A percentile compares a stretch with the other conserved stretches of the same genome.
These are phyloP conservation scores for Fulica atra DNA, from an alignment of 2,113 vertebrate species.

Conservation along the genomic window DNA sequence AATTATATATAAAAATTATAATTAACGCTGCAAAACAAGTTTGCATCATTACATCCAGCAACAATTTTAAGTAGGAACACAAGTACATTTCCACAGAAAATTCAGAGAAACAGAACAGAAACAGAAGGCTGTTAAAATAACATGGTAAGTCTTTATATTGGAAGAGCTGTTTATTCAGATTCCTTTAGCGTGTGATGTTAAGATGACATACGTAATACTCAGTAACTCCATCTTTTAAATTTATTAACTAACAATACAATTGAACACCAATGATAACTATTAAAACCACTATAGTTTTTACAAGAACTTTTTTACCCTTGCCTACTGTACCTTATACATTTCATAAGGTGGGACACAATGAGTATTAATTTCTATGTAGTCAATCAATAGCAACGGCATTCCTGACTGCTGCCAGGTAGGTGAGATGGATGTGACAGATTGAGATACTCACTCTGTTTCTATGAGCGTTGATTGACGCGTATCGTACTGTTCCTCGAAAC, in stretches of 20 bases:
- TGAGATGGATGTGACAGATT: background rate
- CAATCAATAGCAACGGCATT: background rate
- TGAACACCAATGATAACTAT: background rate
- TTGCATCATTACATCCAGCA: background rate
- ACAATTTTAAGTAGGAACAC: background rate
- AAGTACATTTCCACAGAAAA: background rate
- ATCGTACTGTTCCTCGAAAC: conserved; percentile 96
- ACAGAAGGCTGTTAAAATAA: background rate
- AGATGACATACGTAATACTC: background rate
- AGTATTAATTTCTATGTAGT: no score
- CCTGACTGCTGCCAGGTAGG: background rate
- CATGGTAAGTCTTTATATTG: background rate
- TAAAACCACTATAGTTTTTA: background rate
- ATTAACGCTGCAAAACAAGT: background rate
- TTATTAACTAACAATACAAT: background rate
- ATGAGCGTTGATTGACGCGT: conserved; percentile 96
- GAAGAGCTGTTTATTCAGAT: background rate
- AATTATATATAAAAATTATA: background rate
- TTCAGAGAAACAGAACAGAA: background rate
- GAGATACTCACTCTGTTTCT: conserved; percentile 90
- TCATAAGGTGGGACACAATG: no score
- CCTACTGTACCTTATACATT: background rate
- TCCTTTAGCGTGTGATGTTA: background rate
- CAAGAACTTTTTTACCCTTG: background rate
- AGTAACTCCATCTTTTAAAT: background rate